A percentile compares a stretch with the other conserved stretches of the same genome.
These are phyloP conservation scores for Tanypteryx hageni DNA, from an alignment of 2,888 invertebrate species.

Conservation along the genomic window DNA sequence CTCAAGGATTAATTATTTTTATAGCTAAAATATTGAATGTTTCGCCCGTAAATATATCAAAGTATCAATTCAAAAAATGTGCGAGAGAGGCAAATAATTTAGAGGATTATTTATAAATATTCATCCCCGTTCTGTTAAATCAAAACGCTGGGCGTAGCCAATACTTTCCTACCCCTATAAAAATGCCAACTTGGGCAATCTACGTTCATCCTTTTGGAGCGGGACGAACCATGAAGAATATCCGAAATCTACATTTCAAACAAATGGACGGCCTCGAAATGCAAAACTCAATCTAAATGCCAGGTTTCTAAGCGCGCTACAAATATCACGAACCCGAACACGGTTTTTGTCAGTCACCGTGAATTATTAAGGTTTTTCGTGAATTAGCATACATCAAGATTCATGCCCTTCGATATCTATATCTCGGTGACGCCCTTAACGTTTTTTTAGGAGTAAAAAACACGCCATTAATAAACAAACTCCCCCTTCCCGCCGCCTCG, in stretches of 20 bases:
- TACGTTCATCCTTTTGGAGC: background rate
- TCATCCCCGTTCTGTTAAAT: background rate
- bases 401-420: slow-evolving; percentile 32
- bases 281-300: background rate
- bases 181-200: background rate
- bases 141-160: background rate
- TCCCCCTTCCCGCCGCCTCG: background rate
- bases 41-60: background rate
- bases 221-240: background rate
- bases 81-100: background rate
- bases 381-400: slow-evolving; percentile 32
- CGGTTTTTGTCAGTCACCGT: background rate
- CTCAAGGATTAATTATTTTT: slow-evolving; percentile 13
- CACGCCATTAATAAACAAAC: slow-evolving; percentile 7
- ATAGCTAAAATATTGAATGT: background rate
- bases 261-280: background rate
- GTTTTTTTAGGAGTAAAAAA: background rate
- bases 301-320: background rate
- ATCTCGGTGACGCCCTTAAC: slow-evolving; percentile 2
- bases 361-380: background rate
- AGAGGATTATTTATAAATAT: background rate
- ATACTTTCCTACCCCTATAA: background rate
- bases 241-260: slow-evolving; percentile 23
- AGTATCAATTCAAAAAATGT: background rate
- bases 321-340: background rate